Base-by-base conservation (phyloP, 2,888 invertebrate species). In the Tanypteryx hageni region DNA sequence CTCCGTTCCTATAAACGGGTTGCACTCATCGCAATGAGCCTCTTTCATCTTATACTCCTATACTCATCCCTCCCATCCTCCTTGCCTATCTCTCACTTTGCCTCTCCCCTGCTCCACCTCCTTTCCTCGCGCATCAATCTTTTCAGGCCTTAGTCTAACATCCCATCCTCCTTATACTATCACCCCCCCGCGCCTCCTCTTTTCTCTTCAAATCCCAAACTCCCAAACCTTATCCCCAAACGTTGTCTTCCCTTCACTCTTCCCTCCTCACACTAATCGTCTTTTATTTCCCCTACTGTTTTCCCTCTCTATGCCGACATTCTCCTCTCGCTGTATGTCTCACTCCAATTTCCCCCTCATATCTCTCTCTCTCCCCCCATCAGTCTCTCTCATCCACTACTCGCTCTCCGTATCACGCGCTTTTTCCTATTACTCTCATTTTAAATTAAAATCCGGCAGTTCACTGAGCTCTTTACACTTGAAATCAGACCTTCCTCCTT, bases 211-310 rank as follows among this genome's bases (percentile, higher is more conserved):
- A 76, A 76, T 76, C 76, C 76, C 76, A n/a, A n/a, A 76, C 7
- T 76, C 76, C 76, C 76, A 22, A 76, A 76, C 18, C 76, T 76
- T 10, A n/a, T 76, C n/a, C 76, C 76, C 27, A 76, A 76, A n/a
- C 7, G 76, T 16, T 64, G 18, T n/a, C 16, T 11, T 3, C 3
- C 16, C 64, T 64, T 14, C 64, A 9, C 44, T 16, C 16, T 3
- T 14, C 16, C 16, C 7, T 64, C 8, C 44, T 44, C 44, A 44
- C 44, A 44, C 44, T 5, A 5, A 1, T 44, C 44, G 44, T 44
- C 44, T 5, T n/a, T n/a, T 76, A 7, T 76, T 22, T 9, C 13
- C 22, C 13, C 27, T 22, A 10, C 9, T 76, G 68, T 27, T 22
- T 22, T 13, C 76, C 76, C 22, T 22, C 27, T 16, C 22, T 27